Percentiles rank a stretch among this genome's conserved stretches.
These are phyloP conservation scores for Platygyra sinensis DNA, from an alignment of 64 coral and sea anemone species.

Conservation along the genomic window DNA sequence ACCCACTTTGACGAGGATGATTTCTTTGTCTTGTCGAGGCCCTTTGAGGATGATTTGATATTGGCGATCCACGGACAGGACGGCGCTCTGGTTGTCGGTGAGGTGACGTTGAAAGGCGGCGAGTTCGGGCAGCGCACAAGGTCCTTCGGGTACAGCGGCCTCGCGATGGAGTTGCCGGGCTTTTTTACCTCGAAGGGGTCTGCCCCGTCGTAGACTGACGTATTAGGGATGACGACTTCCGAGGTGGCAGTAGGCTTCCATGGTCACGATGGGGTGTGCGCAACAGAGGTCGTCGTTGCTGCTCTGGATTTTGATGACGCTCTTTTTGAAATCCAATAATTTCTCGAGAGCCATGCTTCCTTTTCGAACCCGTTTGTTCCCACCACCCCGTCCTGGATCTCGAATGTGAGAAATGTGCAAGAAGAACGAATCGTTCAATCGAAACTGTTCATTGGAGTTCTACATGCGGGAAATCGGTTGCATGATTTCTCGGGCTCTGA, in stretches of 20 bases:
- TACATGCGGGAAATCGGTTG: neutral
- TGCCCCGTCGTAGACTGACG: too few species aligned
- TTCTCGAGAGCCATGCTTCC: neutral
- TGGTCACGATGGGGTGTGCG: too few species aligned
- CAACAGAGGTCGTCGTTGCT: too few species aligned
- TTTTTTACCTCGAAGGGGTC: too few species aligned
- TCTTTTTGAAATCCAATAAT: slow-evolving; percentile 3
- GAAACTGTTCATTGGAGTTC: neutral
- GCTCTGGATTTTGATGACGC: too few species aligned
- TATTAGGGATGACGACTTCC: neutral
- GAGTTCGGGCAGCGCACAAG: slow-evolving; percentile 14
- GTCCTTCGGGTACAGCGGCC: too few species aligned
- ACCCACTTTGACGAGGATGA: slow-evolving; percentile 36
- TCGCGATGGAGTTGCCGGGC: too few species aligned
- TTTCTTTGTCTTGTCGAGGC: neutral
- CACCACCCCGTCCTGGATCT: neutral
- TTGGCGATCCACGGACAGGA: slow-evolving; percentile 23
- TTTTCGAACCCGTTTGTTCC: neutral
- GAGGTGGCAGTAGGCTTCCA: neutral
- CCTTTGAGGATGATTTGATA: slow-evolving; percentile 47
- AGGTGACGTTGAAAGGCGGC: slow-evolving; percentile 16
- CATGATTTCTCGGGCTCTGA: too few species aligned
- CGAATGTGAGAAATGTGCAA: neutral
- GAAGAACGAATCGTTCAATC: neutral
- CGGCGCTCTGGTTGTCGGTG: neutral